Evolutionary conservation across 2,888 invertebrate species (phyloP), one percentile per base, ranked within the genome.

Genomic region (Polydesmus complanatus): DNA sequence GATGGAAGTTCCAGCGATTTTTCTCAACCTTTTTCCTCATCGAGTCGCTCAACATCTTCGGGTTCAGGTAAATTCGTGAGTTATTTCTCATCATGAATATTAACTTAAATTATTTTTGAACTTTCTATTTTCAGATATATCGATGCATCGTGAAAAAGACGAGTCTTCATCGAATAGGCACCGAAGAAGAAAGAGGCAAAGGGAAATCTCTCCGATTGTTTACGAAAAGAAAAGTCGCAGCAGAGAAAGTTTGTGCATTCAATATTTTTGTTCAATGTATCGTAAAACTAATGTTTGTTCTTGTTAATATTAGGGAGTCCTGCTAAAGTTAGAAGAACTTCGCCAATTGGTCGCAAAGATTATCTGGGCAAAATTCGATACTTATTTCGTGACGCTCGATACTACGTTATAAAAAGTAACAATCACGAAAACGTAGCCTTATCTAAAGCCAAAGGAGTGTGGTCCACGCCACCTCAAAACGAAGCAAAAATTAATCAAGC

Each of bases 391-490:
- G 93, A 93, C 73, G 89, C 96, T 56, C 81, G 83, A 65, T 96
- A 93, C 78, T 96, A 95, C 77, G 82, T 97, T 62, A 95, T 97
- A 69, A 97, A 97, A 77, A 95, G 95, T 57, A 96, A 95, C 76
- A 97, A 97, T 76, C 88, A 89, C 62, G 96, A 97, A 76, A 97
- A 97, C 74, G 88, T 97, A 58, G 86, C 88, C 47, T 74, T 97
- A 62, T 92, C 95, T 1, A 97, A 97, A 76, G 88, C 86, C 19
- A 91, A 90, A 78, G 92, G 90, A 64, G 95, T 96, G 2, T 97
- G 96, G 97, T 95, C 96, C 2, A 97, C 97, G 2, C 81, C 95
- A 62, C 95, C 95, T 2, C 92, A 93, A 73, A 97, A 97, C 75
- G 96, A 97, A 78, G 85, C 89, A 1, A 92, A 94, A 75, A 79